Base-by-base conservation (phyloP, 2,888 invertebrate genomes). In the Pollenia labialis region DNA sequence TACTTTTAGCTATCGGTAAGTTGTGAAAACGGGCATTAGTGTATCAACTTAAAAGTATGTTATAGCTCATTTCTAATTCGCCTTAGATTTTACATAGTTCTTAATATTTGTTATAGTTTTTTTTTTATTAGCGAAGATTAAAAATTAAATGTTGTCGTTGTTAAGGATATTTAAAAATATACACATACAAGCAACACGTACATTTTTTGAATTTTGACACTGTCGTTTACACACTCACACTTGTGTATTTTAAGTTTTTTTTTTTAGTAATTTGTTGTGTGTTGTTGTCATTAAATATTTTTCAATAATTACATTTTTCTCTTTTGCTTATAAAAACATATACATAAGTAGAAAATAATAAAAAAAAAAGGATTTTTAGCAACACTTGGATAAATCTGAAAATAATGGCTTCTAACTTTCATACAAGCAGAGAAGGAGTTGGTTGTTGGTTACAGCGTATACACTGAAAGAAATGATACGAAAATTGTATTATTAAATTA, bases 211-310 rank as follows among this genome's bases (percentile, higher is more conserved):
- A 83, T 82, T 86, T 80, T 86, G 82, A 86, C 79, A 83, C 82
- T 82, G 79, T 82, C 56, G 46, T 50, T 75, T 16, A n/a, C 66
- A 71, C 16, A 79, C 48, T 71, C 11, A 44, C 16, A 71, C 54
- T 84, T 62, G 42, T 58, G n/a, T 23, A 52, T 16, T 48, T 74
- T 71, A 40, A 60, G 56, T 64, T 66, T 62, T 76, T 18, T 60
- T 48, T 18, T 14, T 69, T 50, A 16, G 23, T 23, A 76, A 71
- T 87, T 66, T 79, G 32, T 79, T 79, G 58, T 76, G 77, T 72
- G 81, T 81, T 81, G 72, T 81, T 87, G 83, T 77, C 81, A 83
- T 87, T 87, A 81, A 84, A 84, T 87, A 87, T 81, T 81, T 87
- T 87, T 81, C 84, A 87, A 84, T 87, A 87, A 87, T 87, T 84